A percentile compares a stretch with the other conserved stretches of the same genome.
These are phyloP conservation scores for Episyrphus balteatus DNA, from an alignment of 1,140 invertebrate genomes.

Conservation along the genomic window DNA sequence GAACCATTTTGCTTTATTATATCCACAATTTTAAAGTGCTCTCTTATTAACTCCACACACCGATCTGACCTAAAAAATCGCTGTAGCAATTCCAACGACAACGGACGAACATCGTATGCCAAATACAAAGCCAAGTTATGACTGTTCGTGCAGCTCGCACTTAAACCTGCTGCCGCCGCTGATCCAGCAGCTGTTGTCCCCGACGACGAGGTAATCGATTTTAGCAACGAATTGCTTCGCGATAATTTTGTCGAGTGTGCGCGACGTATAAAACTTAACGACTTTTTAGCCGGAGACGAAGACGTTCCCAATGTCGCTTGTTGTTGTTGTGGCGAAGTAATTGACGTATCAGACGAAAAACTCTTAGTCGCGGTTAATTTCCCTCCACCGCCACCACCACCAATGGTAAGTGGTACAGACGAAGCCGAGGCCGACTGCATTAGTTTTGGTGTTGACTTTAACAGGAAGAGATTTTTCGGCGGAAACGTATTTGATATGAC, in stretches of 20 bases:
- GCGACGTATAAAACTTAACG: slow-evolving; percentile 49
- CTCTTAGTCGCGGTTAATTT: slow-evolving; percentile 4
- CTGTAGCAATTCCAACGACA: slow-evolving; percentile 27
- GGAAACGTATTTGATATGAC: slow-evolving; percentile 21
- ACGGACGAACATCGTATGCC: slow-evolving; percentile 27
- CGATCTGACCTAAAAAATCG: slow-evolving; percentile 31
- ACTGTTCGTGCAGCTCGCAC: slow-evolving; percentile 39
- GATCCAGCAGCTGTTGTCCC: not conserved
- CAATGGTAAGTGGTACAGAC: slow-evolving; percentile 3
- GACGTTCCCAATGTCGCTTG: slow-evolving; percentile 4
- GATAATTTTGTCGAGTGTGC: slow-evolving; percentile 61
- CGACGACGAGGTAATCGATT: slow-evolving; percentile 36
- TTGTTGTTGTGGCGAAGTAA: slow-evolving; percentile 3
- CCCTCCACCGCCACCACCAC: slow-evolving; percentile 1
- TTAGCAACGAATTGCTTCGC: slow-evolving; percentile 48
- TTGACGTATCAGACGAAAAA: slow-evolving; percentile 6
- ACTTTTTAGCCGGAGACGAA: slow-evolving; percentile 38
- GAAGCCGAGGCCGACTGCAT: slow-evolving; percentile 7
- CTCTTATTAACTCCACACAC: slow-evolving; percentile 28
- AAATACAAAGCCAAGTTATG: slow-evolving; percentile 38
- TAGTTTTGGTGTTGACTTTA: slow-evolving; percentile 32
- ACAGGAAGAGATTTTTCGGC: slow-evolving; percentile 32
- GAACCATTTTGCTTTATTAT: slow-evolving; percentile 9
- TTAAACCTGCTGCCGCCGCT: slow-evolving; percentile 9
- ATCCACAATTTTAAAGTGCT: slow-evolving; percentile 32